phyloP scores from a whole-genome alignment of 1,140 invertebrate genomes.

The Conus betulinus region DNA sequence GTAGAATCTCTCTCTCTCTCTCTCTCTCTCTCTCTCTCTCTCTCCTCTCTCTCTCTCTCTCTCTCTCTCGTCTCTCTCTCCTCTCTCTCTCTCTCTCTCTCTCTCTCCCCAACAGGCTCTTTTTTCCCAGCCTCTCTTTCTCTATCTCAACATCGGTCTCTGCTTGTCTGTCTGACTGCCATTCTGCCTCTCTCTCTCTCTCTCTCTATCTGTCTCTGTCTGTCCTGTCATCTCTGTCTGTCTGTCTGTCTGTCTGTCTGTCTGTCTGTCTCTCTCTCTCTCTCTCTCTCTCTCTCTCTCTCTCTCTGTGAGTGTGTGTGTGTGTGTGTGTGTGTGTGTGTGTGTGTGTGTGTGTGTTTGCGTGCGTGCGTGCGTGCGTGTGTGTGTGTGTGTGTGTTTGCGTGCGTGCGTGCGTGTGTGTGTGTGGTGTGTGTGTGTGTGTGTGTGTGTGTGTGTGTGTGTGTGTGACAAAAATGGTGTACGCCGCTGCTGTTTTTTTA shows the following conservation, averaged over 20 bases:
- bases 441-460: no score
- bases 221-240: neutral
- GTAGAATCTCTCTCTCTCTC: no score
- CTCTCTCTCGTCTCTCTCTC: neutral
- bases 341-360: neutral
- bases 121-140: neutral
- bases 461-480: no score
- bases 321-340: neutral
- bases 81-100: neutral
- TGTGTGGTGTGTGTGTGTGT: no score
- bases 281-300: constrained; percentile 10
- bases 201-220: neutral
- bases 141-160: neutral
- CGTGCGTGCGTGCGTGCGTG: no score
- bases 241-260: neutral
- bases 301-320: neutral
- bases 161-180: neutral
- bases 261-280: neutral
- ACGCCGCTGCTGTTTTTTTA: no score
- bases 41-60: no score
- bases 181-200: neutral
- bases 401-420: no score
- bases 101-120: neutral
- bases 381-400: no score
- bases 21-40: no score